Base-by-base conservation (phyloP, 2,113 vertebrate species). In the Cyanocitta stelleri region DNA sequence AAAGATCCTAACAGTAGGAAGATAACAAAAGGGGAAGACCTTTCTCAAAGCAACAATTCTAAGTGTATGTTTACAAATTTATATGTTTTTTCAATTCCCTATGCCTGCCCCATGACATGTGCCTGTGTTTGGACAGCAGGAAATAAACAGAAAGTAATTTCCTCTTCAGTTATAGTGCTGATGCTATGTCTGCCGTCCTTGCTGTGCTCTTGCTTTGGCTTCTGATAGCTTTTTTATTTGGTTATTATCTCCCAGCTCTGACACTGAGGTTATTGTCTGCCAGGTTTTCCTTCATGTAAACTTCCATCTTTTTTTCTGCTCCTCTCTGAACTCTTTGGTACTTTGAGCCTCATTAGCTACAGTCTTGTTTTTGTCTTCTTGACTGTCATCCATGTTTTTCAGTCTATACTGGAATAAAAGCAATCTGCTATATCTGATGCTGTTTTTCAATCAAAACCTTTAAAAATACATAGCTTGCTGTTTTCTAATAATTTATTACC, bases 61-160 rank as follows among this genome's bases (percentile, higher is more conserved):
- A 46, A 56, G 59, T 21, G 11, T n/a, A 15, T 17, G 11, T 44
- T 79, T 58, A 13, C 17, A 58, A 21, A 37, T 59, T 35, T 30
- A 1, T 11, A 13, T 44, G 11, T n/a, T 5, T 11, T 64, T 76
- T 67, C 44, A n/a, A n/a, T 55, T 63, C 35, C 33, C 7, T 51
- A 0, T 35, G 22, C 27, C 21, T 48, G 26, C 5, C 23, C 16
- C 13, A 10, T n/a, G 22, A 12, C 9, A 5, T 3, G 7, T 39
- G 8, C 52, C 62, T 58, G 29, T 33, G 18, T 78, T 67, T 75
- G 56, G 14, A 67, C 17, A 18, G 13, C 27, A 30, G 7, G 33
- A 74, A 74, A 46, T 10, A 41, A 80, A 55, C 3, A n/a, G 11
- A 85, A 32, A 41, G 9, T 41, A 1, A 13, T 55, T 58, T 87